Conservation (phyloP, 2,797 vertebrate genomes). For the Sebastes nivosus region DNA sequence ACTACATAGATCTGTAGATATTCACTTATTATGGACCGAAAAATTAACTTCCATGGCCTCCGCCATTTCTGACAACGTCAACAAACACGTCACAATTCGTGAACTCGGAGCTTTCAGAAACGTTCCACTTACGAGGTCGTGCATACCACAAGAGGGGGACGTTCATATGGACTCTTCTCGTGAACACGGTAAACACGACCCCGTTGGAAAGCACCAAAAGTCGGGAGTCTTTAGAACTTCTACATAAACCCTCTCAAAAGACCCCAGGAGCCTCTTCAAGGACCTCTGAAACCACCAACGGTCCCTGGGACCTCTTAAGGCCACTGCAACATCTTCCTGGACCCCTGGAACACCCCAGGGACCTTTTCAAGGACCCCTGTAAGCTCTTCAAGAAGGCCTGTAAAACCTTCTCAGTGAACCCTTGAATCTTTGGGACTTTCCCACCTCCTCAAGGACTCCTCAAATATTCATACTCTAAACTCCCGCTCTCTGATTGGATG, state of each 20-base stretch:
- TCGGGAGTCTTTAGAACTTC: accelerated
- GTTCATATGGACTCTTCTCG: too few relatives aligned
- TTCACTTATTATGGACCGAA: too few relatives aligned
- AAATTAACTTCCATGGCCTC: too few relatives aligned
- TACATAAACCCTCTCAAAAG: not conserved
- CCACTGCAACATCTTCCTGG: not conserved
- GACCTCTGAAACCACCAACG: not conserved
- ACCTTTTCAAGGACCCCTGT: not conserved
- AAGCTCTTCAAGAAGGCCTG: not conserved
- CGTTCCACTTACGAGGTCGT: too few relatives aligned
- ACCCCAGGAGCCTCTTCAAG: not conserved
- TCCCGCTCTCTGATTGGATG: not conserved
- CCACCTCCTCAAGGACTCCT: not conserved
- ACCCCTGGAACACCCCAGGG: not conserved
- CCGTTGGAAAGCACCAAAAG: too few relatives aligned
- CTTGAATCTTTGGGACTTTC: not conserved
- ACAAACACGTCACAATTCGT: too few relatives aligned
- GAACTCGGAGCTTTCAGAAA: too few relatives aligned
- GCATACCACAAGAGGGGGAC: too few relatives aligned
- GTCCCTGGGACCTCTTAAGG: not conserved
- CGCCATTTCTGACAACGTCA: too few relatives aligned
- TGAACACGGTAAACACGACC: too few relatives aligned
- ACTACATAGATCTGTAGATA: too few relatives aligned
- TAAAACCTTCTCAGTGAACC: not conserved
- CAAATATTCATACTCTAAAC: not conserved